Conservation (phyloP, 2,113 vertebrate genomes). For the Neopipo cinnamomea region DNA sequence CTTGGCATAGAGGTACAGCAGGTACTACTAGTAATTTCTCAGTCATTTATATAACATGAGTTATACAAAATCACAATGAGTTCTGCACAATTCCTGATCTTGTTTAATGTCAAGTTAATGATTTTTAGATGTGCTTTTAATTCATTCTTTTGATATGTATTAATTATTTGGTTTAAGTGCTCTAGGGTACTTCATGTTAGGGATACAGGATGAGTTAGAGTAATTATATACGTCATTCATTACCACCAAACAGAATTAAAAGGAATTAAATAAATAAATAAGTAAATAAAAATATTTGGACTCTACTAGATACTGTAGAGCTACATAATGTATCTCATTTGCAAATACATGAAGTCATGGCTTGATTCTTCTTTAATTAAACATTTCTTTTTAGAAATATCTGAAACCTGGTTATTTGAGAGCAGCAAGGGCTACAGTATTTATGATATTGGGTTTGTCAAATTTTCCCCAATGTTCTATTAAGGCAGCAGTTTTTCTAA, state of each 20-base stretch:
- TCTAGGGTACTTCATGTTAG: neutral
- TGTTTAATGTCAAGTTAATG: neutral
- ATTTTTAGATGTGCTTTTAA: neutral
- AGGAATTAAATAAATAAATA: neutral
- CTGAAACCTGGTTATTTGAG: constrained; percentile 9
- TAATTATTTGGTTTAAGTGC: neutral
- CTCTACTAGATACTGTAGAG: neutral
- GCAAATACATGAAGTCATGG: neutral
- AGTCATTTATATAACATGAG: neutral
- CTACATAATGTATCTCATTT: neutral
- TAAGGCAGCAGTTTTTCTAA: neutral
- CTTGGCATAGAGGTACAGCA: neutral
- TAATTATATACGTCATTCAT: neutral
- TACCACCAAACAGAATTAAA: neutral
- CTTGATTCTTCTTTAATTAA: constrained; percentile 12
- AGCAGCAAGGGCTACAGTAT: neutral
- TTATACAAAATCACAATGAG: neutral
- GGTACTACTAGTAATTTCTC: neutral
- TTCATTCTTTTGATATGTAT: neutral
- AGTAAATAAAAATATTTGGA: neutral
- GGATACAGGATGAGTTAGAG: neutral
- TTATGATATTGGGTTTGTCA: neutral
- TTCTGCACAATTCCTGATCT: neutral
- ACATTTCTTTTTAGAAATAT: neutral
- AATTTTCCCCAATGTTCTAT: neutral